Evolutionary conservation across 2,888 invertebrate species (phyloP).

Genomic region (Drosophila austrosaltans): DNA sequence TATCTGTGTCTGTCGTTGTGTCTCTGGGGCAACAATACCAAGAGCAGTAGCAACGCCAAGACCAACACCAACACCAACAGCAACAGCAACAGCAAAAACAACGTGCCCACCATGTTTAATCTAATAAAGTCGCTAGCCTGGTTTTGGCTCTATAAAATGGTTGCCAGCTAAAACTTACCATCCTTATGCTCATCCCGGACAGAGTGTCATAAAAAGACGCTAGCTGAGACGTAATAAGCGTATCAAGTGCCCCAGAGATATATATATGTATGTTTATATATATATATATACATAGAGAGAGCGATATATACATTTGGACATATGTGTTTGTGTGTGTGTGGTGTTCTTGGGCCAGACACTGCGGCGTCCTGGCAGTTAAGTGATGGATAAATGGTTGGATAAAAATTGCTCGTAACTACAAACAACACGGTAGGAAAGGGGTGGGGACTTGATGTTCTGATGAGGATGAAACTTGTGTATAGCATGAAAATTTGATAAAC

Average conservation of each 20-base stretch:
- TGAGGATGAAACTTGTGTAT: constrained; percentile 24
- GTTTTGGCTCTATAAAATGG: constrained; percentile 62
- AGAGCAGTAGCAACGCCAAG: background rate
- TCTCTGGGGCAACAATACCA: constrained; percentile 28
- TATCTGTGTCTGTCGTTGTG: constrained; percentile 20
- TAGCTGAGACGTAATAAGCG: constrained; percentile 71
- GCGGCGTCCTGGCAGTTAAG: constrained; percentile 70
- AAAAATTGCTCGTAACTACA: constrained; percentile 73
- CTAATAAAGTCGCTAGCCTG: constrained; percentile 73
- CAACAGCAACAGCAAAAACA: constrained; percentile 19
- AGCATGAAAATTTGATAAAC: constrained; percentile 78
- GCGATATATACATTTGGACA: constrained; percentile 24
- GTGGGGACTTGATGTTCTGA: constrained; percentile 2
- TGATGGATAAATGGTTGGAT: constrained; percentile 76
- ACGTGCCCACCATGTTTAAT: constrained; percentile 77
- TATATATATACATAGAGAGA: constrained; percentile 30
- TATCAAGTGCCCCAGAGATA: constrained; percentile 67
- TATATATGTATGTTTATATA: constrained; percentile 30
- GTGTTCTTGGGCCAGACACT: constrained; percentile 57
- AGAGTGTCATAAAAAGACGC: constrained; percentile 62
- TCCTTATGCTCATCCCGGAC: constrained; percentile 23
- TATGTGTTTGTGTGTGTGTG: constrained; percentile 35
- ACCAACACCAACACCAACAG: background rate
- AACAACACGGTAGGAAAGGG: constrained; percentile 24
- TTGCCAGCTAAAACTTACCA: constrained; percentile 40